Evolutionary conservation across 2,797 vertebrate genomes (phyloP).

Genomic region (Xiphophorus birchmanni): DNA sequence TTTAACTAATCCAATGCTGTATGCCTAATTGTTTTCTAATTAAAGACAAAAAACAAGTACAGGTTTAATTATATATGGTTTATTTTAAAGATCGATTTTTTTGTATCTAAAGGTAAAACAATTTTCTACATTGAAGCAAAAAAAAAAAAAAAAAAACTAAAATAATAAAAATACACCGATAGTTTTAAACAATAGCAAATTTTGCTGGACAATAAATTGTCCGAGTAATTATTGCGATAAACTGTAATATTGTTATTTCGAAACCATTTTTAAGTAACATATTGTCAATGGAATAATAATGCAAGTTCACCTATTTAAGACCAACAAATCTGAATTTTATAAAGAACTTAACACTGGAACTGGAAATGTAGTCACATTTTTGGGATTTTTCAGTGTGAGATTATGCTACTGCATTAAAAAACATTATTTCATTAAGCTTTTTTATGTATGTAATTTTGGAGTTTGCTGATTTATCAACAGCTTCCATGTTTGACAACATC

Average conservation of each 20-base stretch:
- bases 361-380: not conserved
- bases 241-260: too few relatives aligned
- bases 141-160: not conserved
- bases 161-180: too few relatives aligned
- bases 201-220: too few relatives aligned
- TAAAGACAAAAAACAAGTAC: not conserved
- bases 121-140: not conserved
- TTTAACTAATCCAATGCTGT: not conserved
- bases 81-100: not conserved
- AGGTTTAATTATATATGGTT: not conserved
- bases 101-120: not conserved
- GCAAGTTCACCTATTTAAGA: too few relatives aligned
- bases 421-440: not conserved
- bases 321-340: too few relatives aligned
- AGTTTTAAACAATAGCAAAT: too few relatives aligned
- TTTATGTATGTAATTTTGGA: not conserved
- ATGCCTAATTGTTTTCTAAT: not conserved
- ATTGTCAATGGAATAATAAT: too few relatives aligned
- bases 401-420: too few relatives aligned
- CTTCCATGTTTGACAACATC: not conserved
- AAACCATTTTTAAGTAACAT: too few relatives aligned
- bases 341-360: too few relatives aligned
- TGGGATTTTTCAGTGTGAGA: not conserved
- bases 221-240: too few relatives aligned
- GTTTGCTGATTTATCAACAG: not conserved